A percentile compares a stretch with the other conserved stretches of the same genome.
These are phyloP conservation scores for Trachelus iudaicus DNA, from an alignment of 2,888 invertebrate species.

Conservation along the genomic window DNA sequence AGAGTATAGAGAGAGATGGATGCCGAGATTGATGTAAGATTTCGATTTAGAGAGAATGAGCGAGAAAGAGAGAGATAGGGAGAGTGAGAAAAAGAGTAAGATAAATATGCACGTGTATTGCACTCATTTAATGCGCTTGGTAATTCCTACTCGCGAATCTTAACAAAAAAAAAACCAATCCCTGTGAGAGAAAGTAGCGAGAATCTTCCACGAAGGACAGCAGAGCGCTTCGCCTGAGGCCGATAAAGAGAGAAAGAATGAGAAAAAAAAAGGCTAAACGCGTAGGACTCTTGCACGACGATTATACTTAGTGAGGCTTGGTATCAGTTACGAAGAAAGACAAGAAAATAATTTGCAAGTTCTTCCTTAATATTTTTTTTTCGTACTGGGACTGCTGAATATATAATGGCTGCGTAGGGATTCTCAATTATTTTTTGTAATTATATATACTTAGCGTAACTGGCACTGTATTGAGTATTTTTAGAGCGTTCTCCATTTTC, in stretches of 20 bases:
- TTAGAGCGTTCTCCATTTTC: background rate
- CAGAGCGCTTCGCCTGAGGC: background rate
- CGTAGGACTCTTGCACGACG: background rate
- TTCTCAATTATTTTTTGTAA: background rate
- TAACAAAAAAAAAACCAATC: background rate
- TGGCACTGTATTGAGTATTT: background rate
- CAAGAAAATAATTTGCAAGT: background rate
- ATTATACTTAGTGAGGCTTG: background rate
- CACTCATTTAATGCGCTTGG: background rate
- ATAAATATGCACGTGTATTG: background rate
- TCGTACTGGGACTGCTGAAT: background rate
- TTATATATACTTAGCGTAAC: background rate
- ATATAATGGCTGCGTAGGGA: background rate
- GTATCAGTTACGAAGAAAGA: background rate
- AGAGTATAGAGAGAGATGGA: background rate
- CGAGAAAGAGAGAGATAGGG: background rate
- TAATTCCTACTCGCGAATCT: background rate
- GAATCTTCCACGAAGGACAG: background rate
- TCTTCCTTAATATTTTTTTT: constrained; percentile 16
- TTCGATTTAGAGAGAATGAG: background rate
- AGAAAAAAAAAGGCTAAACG: background rate
- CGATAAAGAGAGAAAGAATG: background rate
- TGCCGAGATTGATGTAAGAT: background rate
- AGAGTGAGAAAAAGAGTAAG: background rate
- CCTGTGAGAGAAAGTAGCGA: background rate